phyloP scores from a whole-genome alignment of 2,113 vertebrate genomes.

The Benthochromis sp. region DNA sequence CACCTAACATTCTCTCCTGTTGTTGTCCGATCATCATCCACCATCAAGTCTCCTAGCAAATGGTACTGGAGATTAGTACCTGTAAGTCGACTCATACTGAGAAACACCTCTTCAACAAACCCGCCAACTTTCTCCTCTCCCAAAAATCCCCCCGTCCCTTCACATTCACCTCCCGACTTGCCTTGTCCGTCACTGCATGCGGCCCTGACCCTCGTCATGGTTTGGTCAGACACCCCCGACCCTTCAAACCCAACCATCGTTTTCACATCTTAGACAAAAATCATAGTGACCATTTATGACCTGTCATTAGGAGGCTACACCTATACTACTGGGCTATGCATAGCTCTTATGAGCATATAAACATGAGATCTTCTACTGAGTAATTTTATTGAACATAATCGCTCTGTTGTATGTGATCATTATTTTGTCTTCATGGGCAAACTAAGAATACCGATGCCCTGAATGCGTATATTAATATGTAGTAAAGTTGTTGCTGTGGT shows the following conservation, averaged over 20 bases:
- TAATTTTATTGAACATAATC: not conserved
- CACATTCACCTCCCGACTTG: not conserved
- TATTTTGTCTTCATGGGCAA: not conserved
- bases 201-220: not conserved
- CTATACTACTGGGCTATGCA: not conserved
- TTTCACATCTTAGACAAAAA: not conserved
- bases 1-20: constrained; percentile 47
- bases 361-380: not conserved
- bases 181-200: constrained; percentile 36
- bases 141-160: not conserved
- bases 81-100: constrained; percentile 80
- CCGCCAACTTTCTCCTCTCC: not conserved
- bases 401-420: not conserved
- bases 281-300: not conserved
- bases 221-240: not conserved
- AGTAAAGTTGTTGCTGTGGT: not conserved
- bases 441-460: not conserved
- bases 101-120: not conserved
- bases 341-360: not conserved
- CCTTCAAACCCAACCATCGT: not conserved
- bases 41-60: constrained; percentile 91
- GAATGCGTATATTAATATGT: not conserved
- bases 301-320: not conserved
- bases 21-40: constrained; percentile 57
- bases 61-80: constrained; percentile 98